Evolutionary conservation across 2,888 invertebrate genomes (phyloP), one percentile per base, ranked within the genome.

Genomic region (Griposia aprilina): DNA sequence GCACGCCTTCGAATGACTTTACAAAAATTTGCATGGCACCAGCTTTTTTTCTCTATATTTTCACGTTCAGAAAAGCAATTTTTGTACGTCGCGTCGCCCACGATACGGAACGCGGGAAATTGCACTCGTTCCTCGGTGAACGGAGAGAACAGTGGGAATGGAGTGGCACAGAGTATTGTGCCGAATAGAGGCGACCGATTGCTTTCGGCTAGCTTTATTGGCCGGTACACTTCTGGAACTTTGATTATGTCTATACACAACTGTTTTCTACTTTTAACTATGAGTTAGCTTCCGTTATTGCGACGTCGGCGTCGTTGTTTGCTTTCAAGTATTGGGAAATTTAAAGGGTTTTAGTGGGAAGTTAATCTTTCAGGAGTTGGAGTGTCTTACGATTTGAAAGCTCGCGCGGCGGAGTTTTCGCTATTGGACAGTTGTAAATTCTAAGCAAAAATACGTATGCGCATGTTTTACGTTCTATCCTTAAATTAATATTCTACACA

Each of bases 1-100:
- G 96, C 94, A 96, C 96, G 96, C 94, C 95, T 94, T 90, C 94
- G 95, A 96, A 96, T 95, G 96, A 96, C 96, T 96, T 95, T 95
- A 96, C 96, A 96, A 95, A 96, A 97, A 96, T 97, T 96, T 96
- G 95, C 96, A 96, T 96, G 92, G 93, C 93, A 92, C 92, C 89
- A 89, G 88, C 84, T 94, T 94, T 95, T 81, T 94, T 95, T 94
- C 91, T 95, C 92, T 94, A 93, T 95, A 94, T 96, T 95, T 95
- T 93, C 92, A 93, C 94, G 93, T 94, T 94, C 93, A 94, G 96
- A 94, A 96, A 97, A 97, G 96, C 97, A 96, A 96, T 97, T 97
- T 96, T 96, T 95, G 95, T 95, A 95, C 95, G 95, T 94, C 95
- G 94, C 91, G 95, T 94, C 95, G 94, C 91, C 91, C 93, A 93